Percentiles rank a stretch among this genome's conserved stretches.
phyloP scores from a whole-genome alignment of 2,797 vertebrate species.

The Oryzias dopingdopingensis region DNA sequence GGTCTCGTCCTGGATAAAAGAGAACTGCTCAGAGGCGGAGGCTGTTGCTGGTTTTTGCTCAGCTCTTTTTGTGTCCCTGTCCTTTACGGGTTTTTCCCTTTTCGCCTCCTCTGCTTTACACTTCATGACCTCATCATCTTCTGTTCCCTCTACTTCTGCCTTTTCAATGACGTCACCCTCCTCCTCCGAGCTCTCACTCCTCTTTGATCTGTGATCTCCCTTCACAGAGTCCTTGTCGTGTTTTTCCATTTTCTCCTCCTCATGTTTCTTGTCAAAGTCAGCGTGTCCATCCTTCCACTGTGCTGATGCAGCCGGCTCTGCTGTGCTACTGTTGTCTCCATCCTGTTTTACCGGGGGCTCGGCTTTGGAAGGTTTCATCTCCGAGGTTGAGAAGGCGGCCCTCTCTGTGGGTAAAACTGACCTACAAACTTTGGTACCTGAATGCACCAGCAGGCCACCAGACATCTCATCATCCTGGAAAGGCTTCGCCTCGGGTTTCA shows the following conservation, averaged over 20 bases:
- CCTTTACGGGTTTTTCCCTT: conserved; percentile 70
- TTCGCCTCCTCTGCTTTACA: conserved; percentile 75
- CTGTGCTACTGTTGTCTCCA: conserved; percentile 51
- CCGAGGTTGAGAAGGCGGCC: conserved; percentile 47
- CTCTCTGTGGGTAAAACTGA: conserved; percentile 67
- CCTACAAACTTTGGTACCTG: conserved; percentile 62
- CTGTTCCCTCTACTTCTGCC: conserved; percentile 90
- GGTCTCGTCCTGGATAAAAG: conserved; percentile 97
- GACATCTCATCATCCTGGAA: conserved; percentile 58
- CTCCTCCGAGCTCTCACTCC: conserved; percentile 81
- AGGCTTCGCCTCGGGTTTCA: conserved; percentile 32
- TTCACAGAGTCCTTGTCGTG: conserved; percentile 60
- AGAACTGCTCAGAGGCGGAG: conserved; percentile 84
- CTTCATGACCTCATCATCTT: conserved; percentile 82
- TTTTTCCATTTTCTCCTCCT: conserved; percentile 76
- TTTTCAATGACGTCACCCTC: conserved; percentile 91
- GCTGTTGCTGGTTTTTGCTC: conserved; percentile 53
- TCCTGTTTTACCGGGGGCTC: conserved; percentile 43
- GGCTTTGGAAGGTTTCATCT: conserved; percentile 60
- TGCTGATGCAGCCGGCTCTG: conserved; percentile 62
- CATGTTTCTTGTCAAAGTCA: conserved; percentile 76
- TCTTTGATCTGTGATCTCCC: conserved; percentile 77
- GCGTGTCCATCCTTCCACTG: conserved; percentile 59
- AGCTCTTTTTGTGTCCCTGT: conserved; percentile 59
- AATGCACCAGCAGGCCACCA: conserved; percentile 24